Base-by-base conservation (phyloP, 1,140 invertebrate genomes). In the Drosophila teissieri region DNA sequence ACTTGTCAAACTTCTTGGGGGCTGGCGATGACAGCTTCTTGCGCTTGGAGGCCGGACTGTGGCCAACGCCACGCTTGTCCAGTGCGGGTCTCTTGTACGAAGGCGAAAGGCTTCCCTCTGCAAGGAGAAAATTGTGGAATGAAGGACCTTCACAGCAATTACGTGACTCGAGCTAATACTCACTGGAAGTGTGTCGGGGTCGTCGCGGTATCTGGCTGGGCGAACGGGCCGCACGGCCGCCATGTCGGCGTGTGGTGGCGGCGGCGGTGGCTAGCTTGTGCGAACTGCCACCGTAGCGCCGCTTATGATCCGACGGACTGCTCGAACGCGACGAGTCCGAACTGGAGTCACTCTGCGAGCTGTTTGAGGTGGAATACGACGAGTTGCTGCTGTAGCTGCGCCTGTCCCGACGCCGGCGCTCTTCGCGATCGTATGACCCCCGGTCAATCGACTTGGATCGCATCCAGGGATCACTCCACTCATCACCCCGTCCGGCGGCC, bases 391-490 rank as follows among this genome's bases (percentile, higher is more conserved):
- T 92, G 48, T 92, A 92, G 39, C 93, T 92, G 11, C 93, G 82
- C 6, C 93, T 82, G 40, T 92, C 90, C 69, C 93, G 73, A 53
- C 93, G 61, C 67, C 93, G 61, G 14, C 86, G 78, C 0, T 90
- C 85, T 3, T 80, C 78, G 0, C 76, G 80, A 37, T 92, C 91
- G 27, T 85, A 89, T 2, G 93, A 93, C 6, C 92, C 91, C 0
- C 93, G 92, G 34, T 93, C 93, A 40, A 93, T 93, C 2, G 95
- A 96, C 77, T 96, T 96, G 10, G 94, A 94, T 8, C 96, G 93
- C 96, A 97, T 97, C 97, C 97, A 98, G 1, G 97, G 97, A 93
- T 98, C 97, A 22, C 96, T 96, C 97, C 97, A 98, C 88, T 98
- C 97, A 89, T 98, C 97, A 6, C 94, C 95, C 70, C 96, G 93